Percentiles rank a stretch among this genome's conserved stretches.
These are phyloP conservation scores for Cotesia glomerata DNA, from an alignment of 1,140 invertebrate genomes.

Conservation along the genomic window DNA sequence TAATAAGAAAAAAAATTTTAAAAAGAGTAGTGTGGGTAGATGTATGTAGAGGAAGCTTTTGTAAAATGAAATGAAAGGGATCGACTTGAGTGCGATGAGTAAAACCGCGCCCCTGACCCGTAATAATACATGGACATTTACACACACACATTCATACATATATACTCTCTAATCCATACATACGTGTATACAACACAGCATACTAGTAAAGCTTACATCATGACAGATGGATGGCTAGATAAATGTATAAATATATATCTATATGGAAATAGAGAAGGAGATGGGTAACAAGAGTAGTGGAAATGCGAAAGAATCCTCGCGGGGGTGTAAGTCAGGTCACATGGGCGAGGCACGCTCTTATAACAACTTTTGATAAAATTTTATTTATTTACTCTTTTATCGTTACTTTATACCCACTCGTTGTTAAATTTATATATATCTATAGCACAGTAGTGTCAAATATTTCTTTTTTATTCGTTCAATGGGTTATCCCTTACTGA, in stretches of 20 bases:
- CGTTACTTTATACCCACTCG: not conserved
- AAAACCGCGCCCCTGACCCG: conserved; percentile 31
- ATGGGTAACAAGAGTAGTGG: not conserved
- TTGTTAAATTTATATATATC: not conserved
- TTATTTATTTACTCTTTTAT: not conserved
- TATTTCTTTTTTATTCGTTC: too few relatives aligned
- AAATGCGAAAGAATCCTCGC: not conserved
- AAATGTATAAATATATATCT: not conserved
- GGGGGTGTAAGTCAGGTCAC: not conserved
- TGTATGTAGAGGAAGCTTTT: not conserved
- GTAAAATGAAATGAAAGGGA: conserved; percentile 9
- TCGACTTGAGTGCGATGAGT: conserved; percentile 4
- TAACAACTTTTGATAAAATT: not conserved
- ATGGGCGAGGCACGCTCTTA: conserved; percentile 10
- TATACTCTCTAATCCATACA: not conserved
- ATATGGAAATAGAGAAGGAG: not conserved
- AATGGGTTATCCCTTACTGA: too few relatives aligned
- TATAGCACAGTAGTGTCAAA: not conserved
- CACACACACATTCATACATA: not conserved
- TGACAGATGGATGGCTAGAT: conserved; percentile 19
- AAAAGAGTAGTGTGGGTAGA: not conserved
- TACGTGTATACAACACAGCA: not conserved
- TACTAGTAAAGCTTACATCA: too few relatives aligned
- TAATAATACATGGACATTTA: not conserved
- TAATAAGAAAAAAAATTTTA: not conserved